Base-by-base conservation (phyloP, 2,113 vertebrate species). In the Platichthys stellatus region DNA sequence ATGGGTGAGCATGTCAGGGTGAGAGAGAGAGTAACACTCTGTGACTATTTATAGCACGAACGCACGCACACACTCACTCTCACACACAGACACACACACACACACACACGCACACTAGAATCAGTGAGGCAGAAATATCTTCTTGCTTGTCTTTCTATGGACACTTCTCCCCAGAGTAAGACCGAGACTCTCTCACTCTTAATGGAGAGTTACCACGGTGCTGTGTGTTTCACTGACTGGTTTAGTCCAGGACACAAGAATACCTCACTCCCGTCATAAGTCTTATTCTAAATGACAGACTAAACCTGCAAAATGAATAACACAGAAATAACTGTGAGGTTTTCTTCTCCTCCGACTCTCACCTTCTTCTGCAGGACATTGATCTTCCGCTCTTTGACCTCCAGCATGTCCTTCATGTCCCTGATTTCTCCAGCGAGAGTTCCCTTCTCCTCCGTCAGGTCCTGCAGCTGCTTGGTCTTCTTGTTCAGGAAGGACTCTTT, bases 351-450 rank as follows among this genome's bases (percentile, higher is more conserved):
- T 66, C 40, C n/a, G 15, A 31, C 8, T 67, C 91, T 86, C 89
- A 99, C 98, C 95, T 99, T 99, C 91, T 99, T 99, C 87, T 99
- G 98, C 81, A 99, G 95, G 66, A 99, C 97, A 60, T 98, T 98
- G 82, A 99, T 99, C 93, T 99, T 99, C 78, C 98, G 95, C 88
- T 99, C 98, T 90, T 99, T 99, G 76, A 99, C 98, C 93, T 99
- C 98, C 58, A 99, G 92, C 98, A 99, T 99, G 85, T 99, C 98
- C 88, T 99, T 99, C 96, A 99, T 98, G 84, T 99, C 98, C 35
- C 97, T 88, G 90, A 99, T 99, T 90, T 99, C 98, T 82, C 98
- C 98, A 0, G 98, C 96, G 5, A 99, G 92, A 0, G 98, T 99
- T 70, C 98, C 97, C 51, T 99, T 99, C 93, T 99, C 98, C 93